phyloP scores from a whole-genome alignment of 2,888 invertebrate species.

The Xanthorhoe spadicearia region DNA sequence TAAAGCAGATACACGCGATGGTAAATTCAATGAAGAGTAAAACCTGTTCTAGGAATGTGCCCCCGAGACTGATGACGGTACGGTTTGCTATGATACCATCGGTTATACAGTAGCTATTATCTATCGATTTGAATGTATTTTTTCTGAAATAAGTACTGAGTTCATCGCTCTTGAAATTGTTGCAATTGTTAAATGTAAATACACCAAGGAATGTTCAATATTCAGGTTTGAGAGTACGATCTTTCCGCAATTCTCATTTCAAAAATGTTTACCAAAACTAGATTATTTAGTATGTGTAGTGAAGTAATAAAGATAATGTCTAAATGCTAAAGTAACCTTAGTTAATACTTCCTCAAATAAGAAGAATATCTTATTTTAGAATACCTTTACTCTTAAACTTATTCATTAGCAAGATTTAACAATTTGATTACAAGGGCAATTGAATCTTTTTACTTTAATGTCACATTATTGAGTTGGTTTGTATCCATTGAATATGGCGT shows the following conservation, averaged over 20 bases:
- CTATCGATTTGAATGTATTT: slow-evolving; percentile 9
- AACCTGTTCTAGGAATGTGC: slow-evolving; percentile 43
- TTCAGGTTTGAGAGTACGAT: not conserved
- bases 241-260: no score
- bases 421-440: not conserved
- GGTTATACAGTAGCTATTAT: slow-evolving; percentile 5
- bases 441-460: not conserved
- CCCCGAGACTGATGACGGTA: slow-evolving; percentile 31
- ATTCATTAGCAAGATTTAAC: no score
- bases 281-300: slow-evolving; percentile 7
- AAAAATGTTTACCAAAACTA: not conserved
- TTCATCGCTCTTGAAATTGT: not conserved
- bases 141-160: not conserved
- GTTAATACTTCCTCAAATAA: not conserved
- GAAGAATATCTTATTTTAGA: no score
- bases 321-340: slow-evolving; percentile 4
- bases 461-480: not conserved
- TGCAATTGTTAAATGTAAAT: not conserved
- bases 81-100: slow-evolving; percentile 25
- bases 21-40: slow-evolving; percentile 33
- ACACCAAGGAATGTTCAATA: not conserved
- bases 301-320: slow-evolving; percentile 21
- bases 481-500: not conserved
- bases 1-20: slow-evolving; percentile 25
- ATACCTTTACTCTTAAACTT: not conserved